phyloP scores from a whole-genome alignment of 2,888 invertebrate genomes.

The Brenthis daphne region DNA sequence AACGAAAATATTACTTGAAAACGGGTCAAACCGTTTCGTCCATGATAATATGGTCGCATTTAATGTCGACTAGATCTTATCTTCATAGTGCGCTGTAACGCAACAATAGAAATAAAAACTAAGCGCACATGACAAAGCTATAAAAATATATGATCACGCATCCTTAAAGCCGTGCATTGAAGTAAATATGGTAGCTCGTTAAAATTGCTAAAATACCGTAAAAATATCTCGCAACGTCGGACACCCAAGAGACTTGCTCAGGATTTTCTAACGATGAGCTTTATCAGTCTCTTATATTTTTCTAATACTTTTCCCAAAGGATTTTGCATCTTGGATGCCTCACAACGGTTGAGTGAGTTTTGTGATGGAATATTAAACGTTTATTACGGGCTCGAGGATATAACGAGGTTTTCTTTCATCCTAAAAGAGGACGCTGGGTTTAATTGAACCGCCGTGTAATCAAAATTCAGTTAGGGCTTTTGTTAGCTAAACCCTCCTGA shows the following conservation, averaged over 20 bases:
- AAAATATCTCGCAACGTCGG: conserved; percentile 75
- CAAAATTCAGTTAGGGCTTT: conserved; percentile 43
- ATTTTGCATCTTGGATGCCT: conserved; percentile 64
- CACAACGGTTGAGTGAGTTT: conserved; percentile 55
- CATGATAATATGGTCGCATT: not conserved
- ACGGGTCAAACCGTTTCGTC: not conserved
- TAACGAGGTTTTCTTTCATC: conserved; percentile 44
- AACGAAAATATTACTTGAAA: not conserved
- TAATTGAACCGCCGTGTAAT: conserved; percentile 43
- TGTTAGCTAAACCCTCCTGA: conserved; percentile 40
- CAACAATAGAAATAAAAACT: conserved; percentile 27
- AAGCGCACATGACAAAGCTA: conserved; percentile 37
- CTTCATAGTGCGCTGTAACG: conserved; percentile 2
- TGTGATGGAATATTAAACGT: conserved; percentile 59
- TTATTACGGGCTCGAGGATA: conserved; percentile 43
- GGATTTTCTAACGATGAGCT: conserved; percentile 55
- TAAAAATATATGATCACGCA: conserved; percentile 58
- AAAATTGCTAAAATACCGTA: conserved; percentile 81
- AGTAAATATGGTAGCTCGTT: conserved; percentile 78
- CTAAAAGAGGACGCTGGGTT: conserved; percentile 42
- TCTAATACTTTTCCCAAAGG: conserved; percentile 71
- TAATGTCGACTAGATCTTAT: conserved; percentile 1
- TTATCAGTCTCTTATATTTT: conserved; percentile 69
- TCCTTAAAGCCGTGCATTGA: conserved; percentile 62
- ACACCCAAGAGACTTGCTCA: conserved; percentile 63